Evolutionary conservation across 2,888 invertebrate genomes (phyloP), one percentile per base, ranked within the genome.

Genomic region (Netelia inedita): DNA sequence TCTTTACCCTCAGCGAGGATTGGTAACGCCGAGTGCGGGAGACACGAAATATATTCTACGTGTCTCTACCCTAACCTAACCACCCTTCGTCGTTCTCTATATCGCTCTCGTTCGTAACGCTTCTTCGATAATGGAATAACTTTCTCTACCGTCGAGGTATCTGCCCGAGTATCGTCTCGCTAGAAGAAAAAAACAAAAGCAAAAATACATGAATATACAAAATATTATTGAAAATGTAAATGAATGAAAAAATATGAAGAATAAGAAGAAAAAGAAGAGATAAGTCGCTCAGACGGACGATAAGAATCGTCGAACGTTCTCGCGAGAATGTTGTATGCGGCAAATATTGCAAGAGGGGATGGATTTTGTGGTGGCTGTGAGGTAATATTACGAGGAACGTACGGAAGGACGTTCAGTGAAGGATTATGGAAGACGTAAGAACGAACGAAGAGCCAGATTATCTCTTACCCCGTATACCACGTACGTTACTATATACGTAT

Each of bases 71-170:
- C 28, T 2, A 28, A 2, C 5, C 28, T 23, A 28, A 5, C 28
- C 14, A 23, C 11, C 16, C 16, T 21, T 21, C 14, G 8, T 65
- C 55, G 53, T 55, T 65, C 55, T 57, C 28, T 68, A 59, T 55
- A 14, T 16, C 55, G 11, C 55, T 55, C 2, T 16, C 55, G 14
- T 19, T 55, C 28, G 5, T 53, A 21, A n/a, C 14, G 21, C 21
- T 71, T 10, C 76, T 65, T 69, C 82, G 82, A 82, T 76, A 82
- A 82, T 76, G 75, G 76, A 76, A 82, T 76, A 76, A 72, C 76
- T 82, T 76, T 71, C 19, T 65, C 55, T 35, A 43, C 63, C 71
- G 63, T 35, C 11, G 43, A 16, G 41, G 71, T 57, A 82, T 76
- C 59, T 57, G 28, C 68, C 19, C 10, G 35, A 63, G 46, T 14